phyloP scores from a whole-genome alignment of 23 tunicate species.

The Corella eumyota region DNA sequence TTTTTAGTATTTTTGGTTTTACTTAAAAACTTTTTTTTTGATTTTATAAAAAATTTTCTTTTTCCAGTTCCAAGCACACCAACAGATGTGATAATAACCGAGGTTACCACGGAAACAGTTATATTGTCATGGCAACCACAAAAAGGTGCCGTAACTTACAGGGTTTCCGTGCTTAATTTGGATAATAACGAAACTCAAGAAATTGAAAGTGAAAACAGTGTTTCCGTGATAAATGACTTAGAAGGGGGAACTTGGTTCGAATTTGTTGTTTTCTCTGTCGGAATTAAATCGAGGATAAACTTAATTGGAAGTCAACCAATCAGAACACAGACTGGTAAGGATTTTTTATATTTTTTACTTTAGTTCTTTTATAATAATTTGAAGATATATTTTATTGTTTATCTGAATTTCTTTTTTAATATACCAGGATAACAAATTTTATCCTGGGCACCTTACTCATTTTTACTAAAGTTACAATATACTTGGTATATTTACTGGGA shows the following conservation, averaged over 20 bases:
- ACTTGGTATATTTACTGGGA: too few species aligned
- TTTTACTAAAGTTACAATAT: too few species aligned
- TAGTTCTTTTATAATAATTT: background rate
- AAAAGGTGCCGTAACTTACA: too few species aligned
- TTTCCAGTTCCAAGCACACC: slow-evolving; percentile 5
- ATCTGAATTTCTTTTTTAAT: too few species aligned
- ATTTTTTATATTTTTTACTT: background rate
- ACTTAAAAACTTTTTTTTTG: background rate
- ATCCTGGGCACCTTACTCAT: too few species aligned
- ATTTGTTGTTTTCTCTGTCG: slow-evolving; percentile 45
- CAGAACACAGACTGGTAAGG: slow-evolving; percentile 34
- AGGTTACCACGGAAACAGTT: background rate
- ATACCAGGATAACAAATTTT: too few species aligned
- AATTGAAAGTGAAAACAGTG: too few species aligned
- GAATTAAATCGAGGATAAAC: slow-evolving; percentile 33
- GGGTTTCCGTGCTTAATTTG: background rate
- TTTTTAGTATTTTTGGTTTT: background rate
- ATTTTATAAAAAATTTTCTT: background rate
- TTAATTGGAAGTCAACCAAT: slow-evolving; percentile 29
- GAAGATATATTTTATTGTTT: too few species aligned
- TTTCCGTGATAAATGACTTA: slow-evolving; percentile 24
- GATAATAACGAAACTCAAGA: too few species aligned
- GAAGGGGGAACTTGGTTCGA: slow-evolving; percentile 63
- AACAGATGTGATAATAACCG: background rate
- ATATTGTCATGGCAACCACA: background rate